Evolutionary conservation across 1,140 invertebrate species (phyloP), one percentile per base, ranked within the genome.

Genomic region (Neodiprion virginianus): DNA sequence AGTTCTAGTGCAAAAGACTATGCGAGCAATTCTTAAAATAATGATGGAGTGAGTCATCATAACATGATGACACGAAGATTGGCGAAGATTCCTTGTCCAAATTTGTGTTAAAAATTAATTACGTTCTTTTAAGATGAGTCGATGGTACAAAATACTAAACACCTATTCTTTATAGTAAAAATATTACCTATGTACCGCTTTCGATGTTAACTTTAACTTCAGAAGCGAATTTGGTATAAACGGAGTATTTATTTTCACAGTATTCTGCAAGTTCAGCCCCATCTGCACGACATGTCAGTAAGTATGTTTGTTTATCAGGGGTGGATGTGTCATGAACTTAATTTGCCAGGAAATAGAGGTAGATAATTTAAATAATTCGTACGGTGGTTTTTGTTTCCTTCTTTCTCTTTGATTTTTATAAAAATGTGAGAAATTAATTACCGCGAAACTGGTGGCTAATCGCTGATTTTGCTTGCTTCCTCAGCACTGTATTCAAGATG

Each of bases 251-350:
- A 40, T 87, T 86, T 81, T 95, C 93, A 82, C 90, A 96, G 96
- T 99, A 80, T 99, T 98, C 87, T 99, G 98, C 88, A 96, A 97
- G 87, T 98, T 98, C 85, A 97, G 95, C 88, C 97, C 97, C 2
- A 98, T 99, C 77, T 99, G 97, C 87, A 97, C 96, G 50, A 99
- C 97, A 65, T 99, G 97, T 85, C 95, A 98, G 96, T 97, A 91
- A 95, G 96, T 92, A 85, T 91, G 87, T 79, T 78, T 61, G 72
- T 78, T 23, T 17, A 67, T 14, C 8, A 8, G 14, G 8, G 48
- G 12, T 66, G 3, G 69, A 28, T 69, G 71, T 73, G 17, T 21
- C 17, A 21, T 21, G 11, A 12, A 8, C n/a, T 61, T 61, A 61
- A n/a, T 61, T n/a, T 61, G 1, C 53, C 53, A 61, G 11, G 11